phyloP scores from a whole-genome alignment of 1,140 invertebrate genomes.

The Drosophila prosaltans region DNA sequence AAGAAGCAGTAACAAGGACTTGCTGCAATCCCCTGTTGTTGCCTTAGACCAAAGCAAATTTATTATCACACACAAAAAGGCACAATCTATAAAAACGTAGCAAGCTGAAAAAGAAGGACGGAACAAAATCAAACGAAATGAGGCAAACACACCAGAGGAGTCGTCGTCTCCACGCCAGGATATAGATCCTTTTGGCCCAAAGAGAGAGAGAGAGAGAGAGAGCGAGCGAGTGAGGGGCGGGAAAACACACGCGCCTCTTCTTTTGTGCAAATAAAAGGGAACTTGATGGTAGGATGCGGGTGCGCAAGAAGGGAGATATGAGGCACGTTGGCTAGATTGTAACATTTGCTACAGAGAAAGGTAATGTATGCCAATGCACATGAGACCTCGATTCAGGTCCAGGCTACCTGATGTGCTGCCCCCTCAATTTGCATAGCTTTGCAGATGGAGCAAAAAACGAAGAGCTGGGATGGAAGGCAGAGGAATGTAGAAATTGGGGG shows the following conservation, averaged over 20 bases:
- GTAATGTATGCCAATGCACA: constrained; percentile 77
- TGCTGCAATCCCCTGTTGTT: constrained; percentile 59
- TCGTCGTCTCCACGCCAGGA: constrained; percentile 29
- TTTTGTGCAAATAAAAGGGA: constrained; percentile 63
- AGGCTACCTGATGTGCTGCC: constrained; percentile 37
- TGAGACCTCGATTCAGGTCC: constrained; percentile 52
- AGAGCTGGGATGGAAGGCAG: neutral
- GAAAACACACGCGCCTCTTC: constrained; percentile 38
- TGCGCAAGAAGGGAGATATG: neutral
- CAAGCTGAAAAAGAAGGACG: constrained; percentile 23
- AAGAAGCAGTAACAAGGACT: constrained; percentile 11
- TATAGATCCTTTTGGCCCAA: constrained; percentile 40
- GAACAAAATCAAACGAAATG: constrained; percentile 79
- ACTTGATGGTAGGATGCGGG: constrained; percentile 42
- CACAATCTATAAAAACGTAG: constrained; percentile 70
- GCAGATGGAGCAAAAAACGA: constrained; percentile 14
- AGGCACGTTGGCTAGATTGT: constrained; percentile 61
- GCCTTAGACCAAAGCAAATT: constrained; percentile 80
- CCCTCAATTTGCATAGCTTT: constrained; percentile 77
- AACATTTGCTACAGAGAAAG: constrained; percentile 68
- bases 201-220: neutral
- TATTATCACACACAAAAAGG: constrained; percentile 76
- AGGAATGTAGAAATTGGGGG: constrained; percentile 22
- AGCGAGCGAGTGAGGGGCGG: neutral
- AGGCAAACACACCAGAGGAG: constrained; percentile 51